These are phyloP conservation scores for Menura novaehollandiae DNA, from an alignment of 2,113 vertebrate species.

Conservation along the genomic window DNA sequence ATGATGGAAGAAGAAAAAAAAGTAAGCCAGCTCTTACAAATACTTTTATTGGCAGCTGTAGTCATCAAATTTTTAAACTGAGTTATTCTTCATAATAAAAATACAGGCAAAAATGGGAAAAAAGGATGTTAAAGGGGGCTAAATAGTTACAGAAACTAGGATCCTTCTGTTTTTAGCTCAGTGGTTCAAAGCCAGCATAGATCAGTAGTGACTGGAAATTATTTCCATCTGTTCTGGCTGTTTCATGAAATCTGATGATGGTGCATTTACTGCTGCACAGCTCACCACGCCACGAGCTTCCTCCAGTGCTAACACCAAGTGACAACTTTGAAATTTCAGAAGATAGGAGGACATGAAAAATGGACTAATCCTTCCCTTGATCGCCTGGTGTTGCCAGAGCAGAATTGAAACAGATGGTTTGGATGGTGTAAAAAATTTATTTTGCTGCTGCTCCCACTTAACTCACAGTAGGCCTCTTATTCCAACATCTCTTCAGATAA, in stretches of 20 bases:
- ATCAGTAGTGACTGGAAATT: neutral
- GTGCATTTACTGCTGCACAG: neutral
- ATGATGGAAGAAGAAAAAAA: neutral
- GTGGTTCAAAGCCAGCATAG: neutral
- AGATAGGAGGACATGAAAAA: neutral
- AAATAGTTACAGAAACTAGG: neutral
- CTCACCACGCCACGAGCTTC: neutral
- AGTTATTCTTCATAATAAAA: neutral
- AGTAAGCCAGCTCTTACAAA: neutral
- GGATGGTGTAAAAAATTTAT: neutral
- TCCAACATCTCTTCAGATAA: neutral
- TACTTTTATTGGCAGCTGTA: neutral
- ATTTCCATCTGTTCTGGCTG: neutral
- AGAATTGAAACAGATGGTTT: neutral
- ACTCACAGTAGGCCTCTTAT: neutral
- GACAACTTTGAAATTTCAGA: neutral
- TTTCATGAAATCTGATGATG: neutral
- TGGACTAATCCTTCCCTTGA: neutral
- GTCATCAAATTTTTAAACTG: neutral
- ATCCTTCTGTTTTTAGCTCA: neutral
- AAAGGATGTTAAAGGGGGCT: neutral
- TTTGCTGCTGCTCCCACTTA: neutral
- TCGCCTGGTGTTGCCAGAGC: neutral
- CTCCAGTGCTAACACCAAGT: neutral
- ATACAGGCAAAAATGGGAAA: neutral